A percentile compares a stretch with the other conserved stretches of the same genome.
These are phyloP conservation scores for Tyrannus savana DNA, from an alignment of 2,113 vertebrate species.

Conservation along the genomic window DNA sequence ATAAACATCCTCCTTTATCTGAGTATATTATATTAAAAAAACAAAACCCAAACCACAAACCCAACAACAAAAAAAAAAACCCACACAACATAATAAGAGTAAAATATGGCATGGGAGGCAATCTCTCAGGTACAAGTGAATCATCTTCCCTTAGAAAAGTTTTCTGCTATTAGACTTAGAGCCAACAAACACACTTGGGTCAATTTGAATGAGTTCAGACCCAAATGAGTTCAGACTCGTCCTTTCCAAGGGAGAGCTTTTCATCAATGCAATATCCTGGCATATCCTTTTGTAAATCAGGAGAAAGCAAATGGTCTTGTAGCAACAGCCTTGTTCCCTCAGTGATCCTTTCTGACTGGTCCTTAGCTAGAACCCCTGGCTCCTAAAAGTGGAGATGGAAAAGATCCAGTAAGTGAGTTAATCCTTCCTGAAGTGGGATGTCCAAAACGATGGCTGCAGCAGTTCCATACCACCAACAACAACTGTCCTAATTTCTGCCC, in stretches of 20 bases:
- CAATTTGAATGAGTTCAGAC: background rate
- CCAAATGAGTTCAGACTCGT: background rate
- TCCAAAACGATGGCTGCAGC: background rate
- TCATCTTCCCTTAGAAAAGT: background rate
- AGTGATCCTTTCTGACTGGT: background rate
- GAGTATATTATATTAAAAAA: background rate
- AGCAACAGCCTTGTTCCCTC: background rate
- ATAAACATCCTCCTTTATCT: background rate
- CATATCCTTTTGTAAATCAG: background rate
- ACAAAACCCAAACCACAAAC: background rate
- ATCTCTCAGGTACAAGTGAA: background rate
- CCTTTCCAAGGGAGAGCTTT: background rate
- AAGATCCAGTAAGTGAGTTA: background rate
- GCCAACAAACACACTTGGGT: background rate
- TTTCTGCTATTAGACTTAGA: background rate
- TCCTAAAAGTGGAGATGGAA: background rate
- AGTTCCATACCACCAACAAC: rapidly evolving
- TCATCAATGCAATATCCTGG: background rate
- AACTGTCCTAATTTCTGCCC: background rate
- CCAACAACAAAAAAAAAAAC: background rate
- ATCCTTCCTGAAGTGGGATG: background rate
- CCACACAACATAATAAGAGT: background rate
- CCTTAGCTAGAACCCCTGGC: background rate
- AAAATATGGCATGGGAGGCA: background rate
- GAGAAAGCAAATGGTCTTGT: background rate